These are phyloP conservation scores for Aphrocallistes beatrix DNA, from an alignment of 37 sponge, comb jelly and placozoan species.

Conservation along the genomic window DNA sequence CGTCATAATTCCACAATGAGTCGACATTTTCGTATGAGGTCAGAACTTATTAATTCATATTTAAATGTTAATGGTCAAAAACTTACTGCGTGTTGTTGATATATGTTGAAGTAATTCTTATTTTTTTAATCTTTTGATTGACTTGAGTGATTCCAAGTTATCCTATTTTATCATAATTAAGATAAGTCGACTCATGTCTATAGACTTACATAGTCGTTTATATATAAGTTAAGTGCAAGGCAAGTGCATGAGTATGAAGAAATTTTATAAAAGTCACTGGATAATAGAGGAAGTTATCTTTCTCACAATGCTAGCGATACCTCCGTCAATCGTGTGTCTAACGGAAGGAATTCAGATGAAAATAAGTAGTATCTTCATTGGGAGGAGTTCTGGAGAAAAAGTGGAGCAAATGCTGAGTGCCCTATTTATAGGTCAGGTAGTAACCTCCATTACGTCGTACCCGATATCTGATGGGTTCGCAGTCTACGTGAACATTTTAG, in stretches of 20 bases:
- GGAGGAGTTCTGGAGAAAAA: neutral
- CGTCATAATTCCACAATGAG: too few species aligned
- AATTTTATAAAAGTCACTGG: neutral
- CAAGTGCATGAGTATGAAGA: neutral
- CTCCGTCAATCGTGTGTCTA: neutral
- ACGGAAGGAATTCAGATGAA: conserved; percentile 4
- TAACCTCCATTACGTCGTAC: neutral
- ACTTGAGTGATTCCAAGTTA: too few species aligned
- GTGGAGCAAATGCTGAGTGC: neutral
- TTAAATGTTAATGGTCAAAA: too few species aligned
- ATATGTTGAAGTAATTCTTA: too few species aligned
- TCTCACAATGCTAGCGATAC: neutral
- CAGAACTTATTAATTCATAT: too few species aligned
- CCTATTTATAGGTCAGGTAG: neutral
- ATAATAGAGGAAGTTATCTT: neutral
- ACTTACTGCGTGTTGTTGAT: too few species aligned
- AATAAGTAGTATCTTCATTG: conserved; percentile 11
- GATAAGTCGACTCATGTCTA: too few species aligned
- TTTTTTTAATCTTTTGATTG: too few species aligned
- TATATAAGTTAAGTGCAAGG: too few species aligned
- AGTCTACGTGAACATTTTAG: neutral
- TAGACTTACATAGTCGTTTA: too few species aligned
- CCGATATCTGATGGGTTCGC: neutral
- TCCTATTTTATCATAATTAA: too few species aligned
- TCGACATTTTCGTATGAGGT: too few species aligned